Conservation (phyloP, 2,797 vertebrate species). For the Columba guinea region DNA sequence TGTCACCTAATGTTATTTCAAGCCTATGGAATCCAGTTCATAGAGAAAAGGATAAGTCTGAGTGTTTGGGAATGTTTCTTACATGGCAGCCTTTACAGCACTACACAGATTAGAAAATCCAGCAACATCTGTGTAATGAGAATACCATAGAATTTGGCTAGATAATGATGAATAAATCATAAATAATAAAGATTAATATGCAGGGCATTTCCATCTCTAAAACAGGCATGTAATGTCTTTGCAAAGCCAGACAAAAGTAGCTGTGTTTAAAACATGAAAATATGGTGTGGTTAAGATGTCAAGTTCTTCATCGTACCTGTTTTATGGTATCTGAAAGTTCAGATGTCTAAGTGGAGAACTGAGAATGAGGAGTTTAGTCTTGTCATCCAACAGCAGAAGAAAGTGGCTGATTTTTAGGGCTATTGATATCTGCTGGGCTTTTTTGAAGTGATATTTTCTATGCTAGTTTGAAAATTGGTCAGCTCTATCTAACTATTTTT, state of each 20-base stretch:
- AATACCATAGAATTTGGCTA: neutral
- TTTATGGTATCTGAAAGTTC: neutral
- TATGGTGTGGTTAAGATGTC: neutral
- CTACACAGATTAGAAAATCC: neutral
- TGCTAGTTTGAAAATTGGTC: neutral
- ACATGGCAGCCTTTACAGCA: neutral
- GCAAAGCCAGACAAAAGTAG: neutral
- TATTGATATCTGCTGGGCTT: neutral
- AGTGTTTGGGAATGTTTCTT: neutral
- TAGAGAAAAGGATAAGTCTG: neutral
- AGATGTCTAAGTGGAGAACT: neutral
- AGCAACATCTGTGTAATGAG: neutral
- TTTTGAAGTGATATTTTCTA: neutral
- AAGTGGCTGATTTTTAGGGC: neutral
- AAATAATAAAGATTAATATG: neutral
- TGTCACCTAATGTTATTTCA: neutral
- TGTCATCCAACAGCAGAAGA: neutral
- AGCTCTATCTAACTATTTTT: neutral
- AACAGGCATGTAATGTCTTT: neutral
- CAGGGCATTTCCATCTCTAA: neutral
- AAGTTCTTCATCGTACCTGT: neutral
- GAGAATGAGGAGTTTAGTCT: neutral
- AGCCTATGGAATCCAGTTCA: neutral
- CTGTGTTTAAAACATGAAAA: neutral
- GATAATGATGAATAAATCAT: neutral